A percentile compares a stretch with the other conserved stretches of the same genome.
phyloP scores from a whole-genome alignment of 2,797 vertebrate genomes.

The Pipistrellus pygmaeus region DNA sequence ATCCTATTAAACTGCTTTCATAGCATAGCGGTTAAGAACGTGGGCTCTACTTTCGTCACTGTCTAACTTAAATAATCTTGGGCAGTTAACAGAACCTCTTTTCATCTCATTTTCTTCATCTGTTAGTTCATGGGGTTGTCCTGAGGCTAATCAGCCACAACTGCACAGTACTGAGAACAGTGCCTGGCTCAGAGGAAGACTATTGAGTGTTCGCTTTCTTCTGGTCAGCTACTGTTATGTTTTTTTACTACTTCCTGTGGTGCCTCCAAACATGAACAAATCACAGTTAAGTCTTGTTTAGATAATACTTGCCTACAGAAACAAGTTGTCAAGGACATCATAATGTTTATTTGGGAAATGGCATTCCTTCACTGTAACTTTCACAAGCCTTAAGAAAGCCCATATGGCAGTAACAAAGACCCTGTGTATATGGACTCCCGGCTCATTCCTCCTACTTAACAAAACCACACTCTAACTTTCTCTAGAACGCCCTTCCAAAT shows the following conservation, averaged over 20 bases:
- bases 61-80: not conserved
- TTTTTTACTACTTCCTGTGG: not conserved
- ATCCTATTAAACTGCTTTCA: not conserved
- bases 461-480: not conserved
- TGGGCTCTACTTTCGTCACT: not conserved
- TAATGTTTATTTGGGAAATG: not conserved
- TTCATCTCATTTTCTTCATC: not conserved
- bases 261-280: not conserved
- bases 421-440: rapidly evolving
- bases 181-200: not conserved
- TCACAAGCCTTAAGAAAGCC: not conserved
- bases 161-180: not conserved
- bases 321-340: not conserved
- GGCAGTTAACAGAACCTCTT: not conserved
- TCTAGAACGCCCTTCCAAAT: not conserved
- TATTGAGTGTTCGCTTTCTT: not conserved
- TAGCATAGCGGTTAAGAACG: not conserved
- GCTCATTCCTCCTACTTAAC: not conserved
- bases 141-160: not conserved
- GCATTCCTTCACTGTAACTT: not conserved
- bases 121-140: not conserved
- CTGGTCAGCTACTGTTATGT: not conserved
- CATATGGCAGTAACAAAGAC: not conserved
- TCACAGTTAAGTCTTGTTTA: constrained; percentile 23
- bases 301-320: not conserved